Conservation (phyloP, 2,797 vertebrate genomes). For the Ctenosaura bakeri region DNA sequence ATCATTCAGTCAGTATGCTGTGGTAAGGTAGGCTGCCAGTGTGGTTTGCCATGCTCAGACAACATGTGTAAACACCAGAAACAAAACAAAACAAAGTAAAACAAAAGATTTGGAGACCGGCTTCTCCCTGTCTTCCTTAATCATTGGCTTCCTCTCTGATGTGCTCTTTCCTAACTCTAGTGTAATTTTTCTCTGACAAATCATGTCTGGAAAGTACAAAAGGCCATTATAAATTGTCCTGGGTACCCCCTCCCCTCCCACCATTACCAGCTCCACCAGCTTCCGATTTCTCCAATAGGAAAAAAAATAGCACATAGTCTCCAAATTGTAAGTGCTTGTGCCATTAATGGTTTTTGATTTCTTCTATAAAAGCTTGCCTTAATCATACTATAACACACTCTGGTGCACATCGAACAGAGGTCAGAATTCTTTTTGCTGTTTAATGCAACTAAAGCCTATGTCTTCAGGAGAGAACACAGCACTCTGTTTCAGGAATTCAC, state of each 20-base stretch:
- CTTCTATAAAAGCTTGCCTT: slow-evolving; percentile 75
- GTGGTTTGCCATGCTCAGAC: slow-evolving; percentile 82
- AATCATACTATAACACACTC: slow-evolving; percentile 72
- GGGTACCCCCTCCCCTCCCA: slow-evolving; percentile 43
- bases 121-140: slow-evolving; percentile 60
- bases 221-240: slow-evolving; percentile 64
- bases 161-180: slow-evolving; percentile 54
- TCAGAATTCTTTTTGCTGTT: slow-evolving; percentile 50
- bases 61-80: slow-evolving; percentile 82
- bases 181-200: slow-evolving; percentile 74
- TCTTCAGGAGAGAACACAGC: slow-evolving; percentile 72
- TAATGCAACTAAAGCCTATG: slow-evolving; percentile 69
- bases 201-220: slow-evolving; percentile 73
- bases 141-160: slow-evolving; percentile 44
- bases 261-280: background rate
- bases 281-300: slow-evolving; percentile 71
- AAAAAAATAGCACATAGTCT: slow-evolving; percentile 72
- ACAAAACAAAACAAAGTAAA: slow-evolving; percentile 63
- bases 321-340: slow-evolving; percentile 76
- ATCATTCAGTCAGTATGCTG: slow-evolving; percentile 80
- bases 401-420: slow-evolving; percentile 71
- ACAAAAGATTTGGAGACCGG: slow-evolving; percentile 66
- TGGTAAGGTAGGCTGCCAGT: slow-evolving; percentile 79
- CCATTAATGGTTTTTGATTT: slow-evolving; percentile 72
- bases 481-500: background rate